Percentiles rank a stretch among this genome's conserved stretches.
Evolutionary conservation across 2,797 vertebrate species (phyloP).

Genomic region (Margarornis squamiger): DNA sequence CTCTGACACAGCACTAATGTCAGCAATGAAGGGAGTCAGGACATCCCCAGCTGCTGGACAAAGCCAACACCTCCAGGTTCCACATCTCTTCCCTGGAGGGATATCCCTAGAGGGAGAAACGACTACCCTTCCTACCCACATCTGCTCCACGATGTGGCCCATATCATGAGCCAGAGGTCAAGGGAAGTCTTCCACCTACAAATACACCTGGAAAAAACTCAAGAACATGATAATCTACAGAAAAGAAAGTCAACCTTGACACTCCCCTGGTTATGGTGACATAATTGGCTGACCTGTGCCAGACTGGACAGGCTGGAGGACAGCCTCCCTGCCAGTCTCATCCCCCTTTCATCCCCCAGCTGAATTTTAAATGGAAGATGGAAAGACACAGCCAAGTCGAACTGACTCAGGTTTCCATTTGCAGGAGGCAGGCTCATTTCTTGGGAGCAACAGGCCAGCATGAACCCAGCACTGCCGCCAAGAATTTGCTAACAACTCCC

Average conservation of each 20-base stretch:
- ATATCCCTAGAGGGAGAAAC: not conserved
- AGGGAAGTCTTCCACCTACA: not conserved
- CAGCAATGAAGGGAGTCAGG: not conserved
- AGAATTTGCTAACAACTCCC: constrained; percentile 22
- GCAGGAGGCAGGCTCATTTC: not conserved
- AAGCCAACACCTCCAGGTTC: not conserved
- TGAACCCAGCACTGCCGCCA: not conserved
- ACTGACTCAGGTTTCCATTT: not conserved
- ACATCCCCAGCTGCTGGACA: not conserved
- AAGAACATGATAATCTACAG: not conserved
- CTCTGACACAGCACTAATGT: not conserved
- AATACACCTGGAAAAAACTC: not conserved
- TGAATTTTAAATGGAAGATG: not conserved
- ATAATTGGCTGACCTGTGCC: not conserved
- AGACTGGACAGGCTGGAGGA: not conserved
- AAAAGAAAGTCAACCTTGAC: not conserved
- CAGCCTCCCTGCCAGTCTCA: not conserved
- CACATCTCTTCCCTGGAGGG: not conserved
- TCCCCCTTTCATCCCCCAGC: not conserved
- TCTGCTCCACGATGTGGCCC: not conserved
- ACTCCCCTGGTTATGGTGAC: accelerated
- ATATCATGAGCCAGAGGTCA: not conserved
- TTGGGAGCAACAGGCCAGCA: not conserved
- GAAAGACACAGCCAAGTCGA: not conserved
- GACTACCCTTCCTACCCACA: not conserved